phyloP scores from a whole-genome alignment of 2,888 invertebrate species.

The Drosophila longiperda region DNA sequence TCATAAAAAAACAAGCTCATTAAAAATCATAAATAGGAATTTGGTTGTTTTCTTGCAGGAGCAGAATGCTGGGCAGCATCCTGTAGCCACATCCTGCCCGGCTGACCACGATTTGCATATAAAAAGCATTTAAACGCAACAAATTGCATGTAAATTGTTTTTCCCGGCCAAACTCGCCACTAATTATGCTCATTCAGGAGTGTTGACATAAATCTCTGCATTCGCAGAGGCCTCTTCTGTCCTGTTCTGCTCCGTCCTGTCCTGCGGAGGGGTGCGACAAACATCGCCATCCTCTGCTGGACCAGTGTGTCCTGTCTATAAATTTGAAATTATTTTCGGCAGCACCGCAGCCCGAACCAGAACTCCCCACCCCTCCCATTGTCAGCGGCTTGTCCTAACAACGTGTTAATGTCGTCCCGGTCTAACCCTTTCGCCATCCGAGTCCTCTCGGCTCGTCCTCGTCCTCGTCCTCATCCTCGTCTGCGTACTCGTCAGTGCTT shows the following conservation, averaged over 20 bases:
- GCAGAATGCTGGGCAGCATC: constrained; percentile 35
- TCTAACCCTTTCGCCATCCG: constrained; percentile 61
- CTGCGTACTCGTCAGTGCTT: constrained; percentile 64
- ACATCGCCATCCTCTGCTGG: constrained; percentile 36
- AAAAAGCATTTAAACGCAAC: constrained; percentile 79
- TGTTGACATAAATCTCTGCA: constrained; percentile 79
- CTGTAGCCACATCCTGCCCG: constrained; percentile 45
- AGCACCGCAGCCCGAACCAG: constrained; percentile 31
- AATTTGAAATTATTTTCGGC: constrained; percentile 74
- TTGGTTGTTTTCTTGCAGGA: constrained; percentile 46
- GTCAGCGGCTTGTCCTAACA: constrained; percentile 71
- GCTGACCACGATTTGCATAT: constrained; percentile 80
- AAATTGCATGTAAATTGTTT: constrained; percentile 78
- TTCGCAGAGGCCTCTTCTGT: constrained; percentile 24
- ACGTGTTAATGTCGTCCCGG: constrained; percentile 75
- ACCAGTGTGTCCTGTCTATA: constrained; percentile 74
- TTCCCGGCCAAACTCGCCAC: constrained; percentile 69
- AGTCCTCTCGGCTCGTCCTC: constrained; percentile 35
- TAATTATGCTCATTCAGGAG: constrained; percentile 79
- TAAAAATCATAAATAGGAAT: constrained; percentile 67
- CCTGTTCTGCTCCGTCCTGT: constrained; percentile 10
- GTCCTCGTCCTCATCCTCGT: constrained; percentile 25
- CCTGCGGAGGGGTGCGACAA: constrained; percentile 42
- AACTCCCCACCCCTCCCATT: constrained; percentile 43
- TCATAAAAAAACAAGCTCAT: constrained; percentile 73